Base-by-base conservation (phyloP, 1,140 invertebrate genomes). In the Littorina saxatilis region DNA sequence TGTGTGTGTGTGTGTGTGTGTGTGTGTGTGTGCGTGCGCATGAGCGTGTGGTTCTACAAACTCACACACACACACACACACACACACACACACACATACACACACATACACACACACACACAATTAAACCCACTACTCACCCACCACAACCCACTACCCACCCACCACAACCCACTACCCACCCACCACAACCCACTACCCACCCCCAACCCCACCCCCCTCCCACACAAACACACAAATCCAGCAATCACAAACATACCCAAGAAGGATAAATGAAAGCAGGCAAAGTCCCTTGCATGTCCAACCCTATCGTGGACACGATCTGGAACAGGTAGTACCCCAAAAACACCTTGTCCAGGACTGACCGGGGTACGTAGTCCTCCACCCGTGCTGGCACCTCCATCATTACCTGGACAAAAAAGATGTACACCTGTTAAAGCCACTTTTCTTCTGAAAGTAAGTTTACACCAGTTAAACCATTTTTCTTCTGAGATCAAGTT, bases 261-360 rank as follows among this genome's bases (percentile, higher is more conserved):
- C 40, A 68, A 15, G 72, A n/a, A 15, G 84, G 84, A 52, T 81
- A 85, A 20, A 85, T n/a, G 50, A 61, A 83, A 32, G 79, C 32
- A 7, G 81, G 74, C 2, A 80, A 76, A 17, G 82, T 39, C 11
- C 66, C 81, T 52, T 85, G 84, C 15, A 76, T 83, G 76, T 85
- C 84, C n/a, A 85, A 52, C 0, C 78, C 58, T 3, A 83, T 29
- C 0, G 84, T 85, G 27, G 75, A 79, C 7, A 80, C 63, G 55
- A 85, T 75, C 40, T 85, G 84, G n/a, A 74, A 68, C 11, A 83
- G 39, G 58, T 83, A 85, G 61, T 85, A 85, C 5, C 55, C 63
- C 27, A 79, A 81, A n/a, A 86, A 82, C 0, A 81, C 4, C n/a
- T 43, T 55, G 70, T 84, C 82, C 29, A 84, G 40, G 11, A 58